Evolutionary conservation across 2,888 invertebrate genomes (phyloP), one percentile per base, ranked within the genome.

Genomic region (Cheiracanthium punctorium): DNA sequence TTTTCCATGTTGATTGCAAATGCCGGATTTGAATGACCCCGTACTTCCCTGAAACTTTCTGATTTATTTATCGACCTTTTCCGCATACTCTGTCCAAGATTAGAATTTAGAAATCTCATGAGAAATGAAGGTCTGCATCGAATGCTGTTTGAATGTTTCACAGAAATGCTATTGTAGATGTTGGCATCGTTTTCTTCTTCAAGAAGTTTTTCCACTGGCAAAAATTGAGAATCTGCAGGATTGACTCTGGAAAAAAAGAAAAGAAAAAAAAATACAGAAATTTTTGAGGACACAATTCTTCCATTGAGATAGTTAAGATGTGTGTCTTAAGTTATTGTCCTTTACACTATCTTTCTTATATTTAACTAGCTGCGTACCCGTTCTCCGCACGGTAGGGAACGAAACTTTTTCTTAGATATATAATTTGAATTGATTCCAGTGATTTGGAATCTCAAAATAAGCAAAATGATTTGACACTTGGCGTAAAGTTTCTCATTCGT

Each of bases 141-240:
- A 20, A 84, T 30, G 7, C 72, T 64, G 7, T 37, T 8, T 0
- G 43, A 14, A 8, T 79, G 79, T 10, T 82, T 87, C 43, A 87
- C 81, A 0, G 86, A 86, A 32, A 80, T 80, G 12, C 81, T 86
- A 12, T 76, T 33, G 28, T 88, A 88, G n/a, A 75, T 65, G 52
- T 87, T 73, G 1, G 77, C 85, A 1, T 85, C 86, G 48, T 79
- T 80, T 48, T 88, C 88, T 41, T 88, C 88, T 77, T 88, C 88
- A 20, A 88, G 24, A 1, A 88, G 32, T 24, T 82, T 79, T 12
- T 88, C 88, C 72, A 88, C 73, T 12, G 88, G 88, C 1, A 86
- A 33, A 67, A 88, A 88, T 71, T 88, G 84, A 12, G 88, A 67
- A 33, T 88, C 87, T 0, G 87, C 85, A 17, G 84, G 81, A n/a